phyloP scores from a whole-genome alignment of 2,797 vertebrate species.

The Oceanodroma leucorhoa region DNA sequence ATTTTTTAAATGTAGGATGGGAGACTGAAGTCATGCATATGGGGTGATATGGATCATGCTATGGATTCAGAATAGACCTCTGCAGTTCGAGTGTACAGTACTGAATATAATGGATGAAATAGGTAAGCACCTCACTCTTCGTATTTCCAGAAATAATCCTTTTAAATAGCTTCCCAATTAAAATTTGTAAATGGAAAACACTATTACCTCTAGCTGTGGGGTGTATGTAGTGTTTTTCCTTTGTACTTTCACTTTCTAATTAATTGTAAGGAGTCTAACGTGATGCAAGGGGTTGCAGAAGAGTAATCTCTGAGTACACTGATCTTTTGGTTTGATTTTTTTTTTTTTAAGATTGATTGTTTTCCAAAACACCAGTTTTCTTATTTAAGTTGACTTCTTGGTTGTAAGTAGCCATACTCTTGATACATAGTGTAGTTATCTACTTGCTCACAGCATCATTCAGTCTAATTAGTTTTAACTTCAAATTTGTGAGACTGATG shows the following conservation, averaged over 20 bases:
- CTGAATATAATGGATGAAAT: slow-evolving; percentile 47
- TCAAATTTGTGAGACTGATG: background rate
- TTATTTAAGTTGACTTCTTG: background rate
- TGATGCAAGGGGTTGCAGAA: background rate
- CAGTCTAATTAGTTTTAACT: background rate
- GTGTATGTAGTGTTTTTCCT: background rate
- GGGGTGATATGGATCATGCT: background rate
- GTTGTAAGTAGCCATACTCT: background rate
- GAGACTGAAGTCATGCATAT: background rate
- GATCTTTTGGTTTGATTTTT: background rate
- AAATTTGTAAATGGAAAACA: background rate
- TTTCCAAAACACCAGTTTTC: background rate
- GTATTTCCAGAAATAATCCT: background rate
- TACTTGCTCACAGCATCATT: background rate
- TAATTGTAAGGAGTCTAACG: background rate
- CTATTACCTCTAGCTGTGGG: background rate
- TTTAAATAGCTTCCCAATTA: background rate
- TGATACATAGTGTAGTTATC: background rate
- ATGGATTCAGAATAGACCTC: slow-evolving; percentile 31
- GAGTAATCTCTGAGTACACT: background rate
- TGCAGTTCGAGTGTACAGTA: background rate
- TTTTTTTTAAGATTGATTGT: background rate
- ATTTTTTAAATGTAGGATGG: background rate
- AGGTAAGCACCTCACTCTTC: slow-evolving; percentile 11
- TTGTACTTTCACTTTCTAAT: background rate